Conservation (phyloP, 2,113 vertebrate genomes). For the Osmerus mordax region DNA sequence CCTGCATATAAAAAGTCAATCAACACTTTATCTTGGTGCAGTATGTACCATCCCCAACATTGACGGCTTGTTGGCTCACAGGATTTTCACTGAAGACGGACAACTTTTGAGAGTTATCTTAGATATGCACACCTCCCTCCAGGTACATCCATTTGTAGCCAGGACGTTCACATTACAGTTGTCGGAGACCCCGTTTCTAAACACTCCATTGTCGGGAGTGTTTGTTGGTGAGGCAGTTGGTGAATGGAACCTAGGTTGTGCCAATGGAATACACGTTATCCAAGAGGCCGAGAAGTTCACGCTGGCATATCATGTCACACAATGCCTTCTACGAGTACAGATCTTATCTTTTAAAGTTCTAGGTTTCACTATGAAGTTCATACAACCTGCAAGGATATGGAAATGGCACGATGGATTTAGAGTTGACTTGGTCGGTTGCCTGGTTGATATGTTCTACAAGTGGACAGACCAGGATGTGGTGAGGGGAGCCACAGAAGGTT, state of each 20-base stretch:
- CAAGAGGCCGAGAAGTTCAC: not conserved
- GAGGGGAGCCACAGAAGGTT: not conserved
- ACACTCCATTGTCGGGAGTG: not conserved
- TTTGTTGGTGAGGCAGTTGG: not conserved
- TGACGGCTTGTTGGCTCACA: not conserved
- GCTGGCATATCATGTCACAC: not conserved
- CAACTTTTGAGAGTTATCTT: not conserved
- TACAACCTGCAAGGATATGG: constrained; percentile 10
- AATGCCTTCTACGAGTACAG: not conserved
- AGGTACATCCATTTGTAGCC: constrained; percentile 1
- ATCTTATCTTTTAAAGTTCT: not conserved
- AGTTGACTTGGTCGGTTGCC: not conserved
- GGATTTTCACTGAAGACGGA: not conserved
- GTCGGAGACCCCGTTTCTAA: not conserved
- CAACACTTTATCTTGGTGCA: not conserved
- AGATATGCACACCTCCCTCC: not conserved
- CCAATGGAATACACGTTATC: not conserved
- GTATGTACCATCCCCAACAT: not conserved
- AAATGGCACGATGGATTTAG: not conserved
- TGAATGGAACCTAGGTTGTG: not conserved
- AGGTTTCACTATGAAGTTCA: constrained; percentile 5
- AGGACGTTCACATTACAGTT: not conserved
- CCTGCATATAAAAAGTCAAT: not conserved
- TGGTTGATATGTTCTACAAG: not conserved
- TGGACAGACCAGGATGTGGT: not conserved